A percentile compares a stretch with the other conserved stretches of the same genome.
Evolutionary conservation across 2,797 vertebrate species (phyloP).

Genomic region (Alcedo quadribrachys): DNA sequence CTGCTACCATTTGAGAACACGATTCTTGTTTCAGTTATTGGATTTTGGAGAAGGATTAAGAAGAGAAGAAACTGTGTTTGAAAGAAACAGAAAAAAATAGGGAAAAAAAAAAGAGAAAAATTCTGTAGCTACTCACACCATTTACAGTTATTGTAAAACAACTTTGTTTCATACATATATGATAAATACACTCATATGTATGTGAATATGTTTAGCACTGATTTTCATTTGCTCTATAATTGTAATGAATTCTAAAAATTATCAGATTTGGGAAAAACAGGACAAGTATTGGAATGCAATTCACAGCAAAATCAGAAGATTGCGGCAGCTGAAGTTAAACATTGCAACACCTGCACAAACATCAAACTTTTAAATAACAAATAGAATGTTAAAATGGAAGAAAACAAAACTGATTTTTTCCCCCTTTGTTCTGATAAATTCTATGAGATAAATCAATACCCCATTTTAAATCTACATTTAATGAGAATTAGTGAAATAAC

Average conservation of each 20-base stretch:
- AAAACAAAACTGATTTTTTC: background rate
- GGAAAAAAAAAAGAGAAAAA: background rate
- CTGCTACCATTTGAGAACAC: background rate
- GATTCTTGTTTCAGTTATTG: background rate
- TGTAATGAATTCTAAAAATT: background rate
- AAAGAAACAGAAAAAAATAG: background rate
- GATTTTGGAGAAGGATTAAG: background rate
- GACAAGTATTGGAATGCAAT: background rate
- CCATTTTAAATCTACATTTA: background rate
- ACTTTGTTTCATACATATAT: background rate
- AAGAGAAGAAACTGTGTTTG: background rate
- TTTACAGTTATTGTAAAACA: background rate
- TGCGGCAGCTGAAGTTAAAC: background rate
- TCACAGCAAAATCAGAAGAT: background rate
- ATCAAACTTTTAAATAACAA: background rate
- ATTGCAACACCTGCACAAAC: background rate
- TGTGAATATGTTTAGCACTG: background rate
- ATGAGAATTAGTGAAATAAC: background rate
- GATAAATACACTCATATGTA: background rate
- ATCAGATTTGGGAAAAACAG: background rate
- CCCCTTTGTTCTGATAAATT: background rate
- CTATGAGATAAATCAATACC: background rate
- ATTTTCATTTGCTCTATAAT: background rate
- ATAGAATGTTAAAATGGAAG: background rate
- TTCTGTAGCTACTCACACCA: background rate